Base-by-base conservation (phyloP, 2,888 invertebrate genomes). In the Sarcophaga variegata region DNA sequence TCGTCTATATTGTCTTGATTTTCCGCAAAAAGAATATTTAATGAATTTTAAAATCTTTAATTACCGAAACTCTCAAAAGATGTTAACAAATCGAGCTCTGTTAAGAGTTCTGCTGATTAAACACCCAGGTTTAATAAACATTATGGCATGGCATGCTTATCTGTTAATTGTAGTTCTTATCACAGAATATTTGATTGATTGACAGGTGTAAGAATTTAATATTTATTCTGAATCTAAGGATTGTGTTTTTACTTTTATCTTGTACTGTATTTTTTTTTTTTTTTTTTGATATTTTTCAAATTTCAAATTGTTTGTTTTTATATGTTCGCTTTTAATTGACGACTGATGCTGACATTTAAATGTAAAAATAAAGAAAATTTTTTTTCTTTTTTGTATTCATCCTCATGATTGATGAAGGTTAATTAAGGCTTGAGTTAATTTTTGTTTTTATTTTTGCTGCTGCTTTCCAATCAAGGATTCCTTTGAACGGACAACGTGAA, bases 351-450 rank as follows among this genome's bases (percentile, higher is more conserved):
- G 79, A 82, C 78, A 82, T 82, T 85, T 78, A 76, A 85, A 81
- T 74, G 27, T 37, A 20, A 17, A 54, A 54, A 54, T 54, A 74
- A 45, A 66, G 67, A 66, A 45, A 63, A 70, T 25, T 6, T 63
- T 5, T 54, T 0, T 78, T 79, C 8, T 72, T 72, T 22, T 59
- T 17, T 59, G 10, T 27, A 47, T 71, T 69, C 22, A 63, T n/a
- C 74, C 25, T 78, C 62, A 77, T 83, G 83, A 83, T 86, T 86
- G 86, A 86, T 83, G 77, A 74, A 49, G 83, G 80, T 86, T 86
- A 86, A 83, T 86, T 86, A 81, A 67, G 72, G 47, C 37, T 37
- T 37, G 37, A 8, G 37, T 37, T 37, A 0, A 6, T 10, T 37
- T 37, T 37, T 0, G 6, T 77, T 72, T 62, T 54, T 66, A 17